Base-by-base conservation (phyloP, 2,888 invertebrate species). In the Troides helena region DNA sequence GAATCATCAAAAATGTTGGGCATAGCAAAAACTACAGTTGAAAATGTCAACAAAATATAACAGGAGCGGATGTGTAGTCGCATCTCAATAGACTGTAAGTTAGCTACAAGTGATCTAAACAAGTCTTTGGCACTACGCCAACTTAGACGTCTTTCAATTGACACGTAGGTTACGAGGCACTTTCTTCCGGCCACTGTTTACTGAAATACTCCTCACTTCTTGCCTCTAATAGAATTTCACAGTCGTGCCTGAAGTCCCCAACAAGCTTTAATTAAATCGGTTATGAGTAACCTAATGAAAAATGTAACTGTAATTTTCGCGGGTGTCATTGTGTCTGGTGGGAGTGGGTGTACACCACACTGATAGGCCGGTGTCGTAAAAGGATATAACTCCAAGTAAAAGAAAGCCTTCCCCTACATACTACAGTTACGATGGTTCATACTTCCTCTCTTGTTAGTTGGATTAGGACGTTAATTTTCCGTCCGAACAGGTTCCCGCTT, bases 21-120 rank as follows among this genome's bases (percentile, higher is more conserved):
- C 10, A 39, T 39, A 10, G 7, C 7, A 10, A 10, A 39, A 39
- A 10, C 7, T 39, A 7, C 10, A 53, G 6, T 53, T 53, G 7
- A 17, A 57, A 57, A 57, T 6, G 21, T 57, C n/a, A 21, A 57
- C 57, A 21, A 5, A 57, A 21, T 21, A 57, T 10, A 57, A 8
- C 5, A 21, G 6, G 21, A 57, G 57, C 57, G 3, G 57, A 57
- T 6, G 21, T 57, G 18, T 21, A 21, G 57, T 8, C n/a, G 57
- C 57, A 8, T 57, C 57, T 57, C 57, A 57, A 62, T 63, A 68
- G 63, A 63, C 67, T 68, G 62, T 68, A 30, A 62, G 62, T 57
- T 50, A 58, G 62, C 62, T 62, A 58, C 46, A 63, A 68, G 68
- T 63, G 68, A 63, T 68, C 68, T 63, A 68, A 68, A 68, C 63